Evolutionary conservation across 2,888 invertebrate species (phyloP), one percentile per base, ranked within the genome.

Genomic region (Sinopyrophorus schimmeli): DNA sequence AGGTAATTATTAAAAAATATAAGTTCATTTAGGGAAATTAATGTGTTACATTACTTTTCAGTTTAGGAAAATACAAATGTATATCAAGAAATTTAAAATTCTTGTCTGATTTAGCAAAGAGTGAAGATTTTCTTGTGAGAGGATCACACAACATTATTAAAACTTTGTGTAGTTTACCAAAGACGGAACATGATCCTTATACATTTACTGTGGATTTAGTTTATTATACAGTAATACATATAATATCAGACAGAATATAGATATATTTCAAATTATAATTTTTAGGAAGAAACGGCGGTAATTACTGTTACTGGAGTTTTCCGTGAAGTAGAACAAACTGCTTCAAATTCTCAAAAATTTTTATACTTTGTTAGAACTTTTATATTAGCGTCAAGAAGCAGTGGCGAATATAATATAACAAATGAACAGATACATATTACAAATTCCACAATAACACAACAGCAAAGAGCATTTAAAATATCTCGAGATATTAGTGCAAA

Each of bases 161-260:
- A 7, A 64, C 74, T 26, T 66, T 84, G 10, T 67, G 70, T 34
- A 55, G 69, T 34, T 65, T 84, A 68, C 88, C 88, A 1, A 66
- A 69, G 3, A 76, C 84, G 0, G 74, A 78, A 51, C 88, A 89
- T 68, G 85, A 87, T 64, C 80, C 80, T 0, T 74, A 73, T 30
- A 81, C 84, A 0, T 85, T 89, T 59, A 76, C 77, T 5, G 79
- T 86, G 0, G 89, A 89, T 63, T 77, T 86, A n/a, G 68, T 81
- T 23, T 71, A 76, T 53, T 78, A 79, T 57, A 74, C 75, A 17
- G 87, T 86, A 69, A 6, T 44, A 7, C 27, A 21, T 40, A 48
- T 24, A 14, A 23, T 32, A 40, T 50, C 6, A 11, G 5, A 3
- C 5, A 5, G 3, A 26, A 26, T 11, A 26, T 10, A 5, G 11